Conservation (phyloP, 2,113 vertebrate species). For the Nansenia antarctica region DNA sequence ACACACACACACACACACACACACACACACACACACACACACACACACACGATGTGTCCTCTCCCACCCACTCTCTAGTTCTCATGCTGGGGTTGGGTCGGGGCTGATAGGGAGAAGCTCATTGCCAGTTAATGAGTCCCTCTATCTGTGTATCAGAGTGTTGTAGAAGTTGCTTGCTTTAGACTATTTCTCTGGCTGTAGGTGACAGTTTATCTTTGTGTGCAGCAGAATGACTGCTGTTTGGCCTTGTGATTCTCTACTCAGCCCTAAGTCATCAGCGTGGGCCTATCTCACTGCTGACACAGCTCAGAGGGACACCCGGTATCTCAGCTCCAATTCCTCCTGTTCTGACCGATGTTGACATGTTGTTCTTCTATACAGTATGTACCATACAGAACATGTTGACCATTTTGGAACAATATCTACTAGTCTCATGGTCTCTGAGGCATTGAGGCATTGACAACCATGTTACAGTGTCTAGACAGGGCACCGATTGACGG, state of each 20-base stretch:
- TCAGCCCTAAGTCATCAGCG: constrained; percentile 62
- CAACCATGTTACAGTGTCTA: not conserved
- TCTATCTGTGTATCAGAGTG: constrained; percentile 67
- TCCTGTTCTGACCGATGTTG: constrained; percentile 50
- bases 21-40: constrained; percentile 19
- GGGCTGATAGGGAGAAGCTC: not conserved
- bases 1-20: constrained; percentile 4
- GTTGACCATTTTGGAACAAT: constrained; percentile 45
- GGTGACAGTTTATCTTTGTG: constrained; percentile 48
- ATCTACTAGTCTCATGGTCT: not conserved
- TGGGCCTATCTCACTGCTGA: constrained; percentile 39
- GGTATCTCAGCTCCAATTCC: too few species aligned
- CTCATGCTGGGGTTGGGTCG: constrained; percentile 45
- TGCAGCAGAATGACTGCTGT: constrained; percentile 45
- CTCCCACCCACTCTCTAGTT: constrained; percentile 60
- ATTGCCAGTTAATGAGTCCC: constrained; percentile 57
- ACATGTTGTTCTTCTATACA: constrained; percentile 36
- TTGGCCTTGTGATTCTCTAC: constrained; percentile 70
- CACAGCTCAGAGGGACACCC: constrained; percentile 44
- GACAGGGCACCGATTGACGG: too few species aligned
- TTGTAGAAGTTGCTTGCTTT: constrained; percentile 61
- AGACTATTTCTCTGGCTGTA: constrained; percentile 48
- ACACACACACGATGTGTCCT: constrained; percentile 17
- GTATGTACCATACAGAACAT: constrained; percentile 39
- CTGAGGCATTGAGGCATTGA: too few species aligned